A percentile compares a stretch with the other conserved stretches of the same genome.
These are phyloP conservation scores for Takifugu bimaculatus DNA, from an alignment of 2,113 vertebrate species.

Conservation along the genomic window DNA sequence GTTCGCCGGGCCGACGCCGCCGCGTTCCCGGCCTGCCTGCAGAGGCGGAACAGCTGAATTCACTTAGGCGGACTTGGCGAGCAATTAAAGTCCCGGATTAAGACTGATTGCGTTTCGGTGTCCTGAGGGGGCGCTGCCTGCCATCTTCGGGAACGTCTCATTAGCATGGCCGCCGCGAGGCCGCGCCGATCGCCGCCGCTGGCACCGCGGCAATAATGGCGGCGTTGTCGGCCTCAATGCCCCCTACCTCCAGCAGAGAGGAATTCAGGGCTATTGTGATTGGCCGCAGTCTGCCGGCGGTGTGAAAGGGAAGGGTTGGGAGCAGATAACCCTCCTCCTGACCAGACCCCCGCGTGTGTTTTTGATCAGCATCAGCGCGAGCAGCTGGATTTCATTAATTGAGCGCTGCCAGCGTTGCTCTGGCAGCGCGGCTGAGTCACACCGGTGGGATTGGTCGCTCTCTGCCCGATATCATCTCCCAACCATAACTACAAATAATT, in stretches of 20 bases:
- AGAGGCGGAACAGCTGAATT: conserved; percentile 65
- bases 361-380: conserved; percentile 61
- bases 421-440: conserved; percentile 73
- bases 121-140: conserved; percentile 72
- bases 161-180: conserved; percentile 63
- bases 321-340: conserved; percentile 61
- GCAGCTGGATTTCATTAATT: conserved; percentile 80
- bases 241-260: conserved; percentile 60
- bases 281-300: conserved; percentile 53
- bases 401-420: conserved; percentile 70
- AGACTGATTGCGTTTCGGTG: conserved; percentile 73
- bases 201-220: conserved; percentile 67
- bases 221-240: conserved; percentile 69
- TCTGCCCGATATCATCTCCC: conserved; percentile 72
- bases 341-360: conserved; percentile 53
- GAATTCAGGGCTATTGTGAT: conserved; percentile 67
- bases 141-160: conserved; percentile 68
- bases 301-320: conserved; percentile 59
- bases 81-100: conserved; percentile 77
- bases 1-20: conserved; percentile 5
- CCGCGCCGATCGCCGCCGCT: conserved; percentile 51
- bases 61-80: conserved; percentile 67
- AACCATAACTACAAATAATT: conserved; percentile 79
- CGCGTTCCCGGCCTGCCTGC: conserved; percentile 38
- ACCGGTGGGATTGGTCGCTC: conserved; percentile 66